Base-by-base conservation (phyloP, 2,113 vertebrate species). In the Crypturellus undulatus region DNA sequence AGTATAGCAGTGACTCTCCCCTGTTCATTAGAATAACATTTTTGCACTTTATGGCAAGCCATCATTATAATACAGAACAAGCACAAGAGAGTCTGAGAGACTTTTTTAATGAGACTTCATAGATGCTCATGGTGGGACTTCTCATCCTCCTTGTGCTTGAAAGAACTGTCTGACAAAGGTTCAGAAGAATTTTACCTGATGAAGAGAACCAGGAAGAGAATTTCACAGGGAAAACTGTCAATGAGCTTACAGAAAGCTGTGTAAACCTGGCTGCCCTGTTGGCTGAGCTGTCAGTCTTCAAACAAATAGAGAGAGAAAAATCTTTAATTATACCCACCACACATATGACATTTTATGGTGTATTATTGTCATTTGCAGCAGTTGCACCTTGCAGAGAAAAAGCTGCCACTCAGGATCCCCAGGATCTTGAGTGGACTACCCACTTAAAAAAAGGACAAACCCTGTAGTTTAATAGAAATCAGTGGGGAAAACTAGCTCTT, bases 31-130 rank as follows among this genome's bases (percentile, higher is more conserved):
- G 80, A 96, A 97, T 97, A 96, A 87, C 84, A 88, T 97, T 96
- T 94, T 90, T 84, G 79, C 75, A 92, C 93, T 96, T 97, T 80
- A 72, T 86, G 92, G 96, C 86, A 81, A 95, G 73, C 84, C 49
- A 92, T 94, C 93, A 92, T 95, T 96, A 97, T 91, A 94, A 95
- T 63, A 87, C 60, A 59, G 94, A 91, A 87, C 81, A 95, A 93
- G 92, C 68, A 85, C 40, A 89, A 89, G 52, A 78, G 81, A 88
- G 79, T 87, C 72, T 88, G 92, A 92, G 96, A 94, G 85, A 84
- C 87, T 95, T 71, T 94, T 97, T 96, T 97, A 97, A 97, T 96
- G 97, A 98, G 97, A 97, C 96, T 96, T 97, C 96, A 97, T 96
- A 97, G 96, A 86, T 72, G 65, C 83, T 95, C 65, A 3, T 85